Percentiles rank a stretch among this genome's conserved stretches.
phyloP scores from a whole-genome alignment of 1,140 invertebrate genomes.

The Drosophila triauraria region DNA sequence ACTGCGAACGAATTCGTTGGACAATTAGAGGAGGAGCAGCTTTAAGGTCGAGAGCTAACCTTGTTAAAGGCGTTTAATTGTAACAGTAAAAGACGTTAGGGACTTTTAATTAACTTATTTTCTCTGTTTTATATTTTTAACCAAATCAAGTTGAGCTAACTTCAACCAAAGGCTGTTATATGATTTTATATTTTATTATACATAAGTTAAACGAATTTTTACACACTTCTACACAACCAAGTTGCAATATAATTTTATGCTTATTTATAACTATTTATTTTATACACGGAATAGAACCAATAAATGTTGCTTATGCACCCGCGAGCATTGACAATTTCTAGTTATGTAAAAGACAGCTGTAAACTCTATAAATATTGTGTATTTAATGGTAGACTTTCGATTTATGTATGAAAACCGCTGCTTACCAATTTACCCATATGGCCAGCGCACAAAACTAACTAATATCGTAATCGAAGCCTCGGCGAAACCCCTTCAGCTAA shows the following conservation, averaged over 20 bases:
- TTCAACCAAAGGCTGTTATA: constrained; percentile 78
- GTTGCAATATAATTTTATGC: constrained; percentile 75
- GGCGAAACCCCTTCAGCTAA: constrained; percentile 39
- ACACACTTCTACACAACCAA: constrained; percentile 22
- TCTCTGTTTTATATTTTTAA: constrained; percentile 55
- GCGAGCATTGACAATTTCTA: constrained; percentile 68
- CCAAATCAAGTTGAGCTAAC: constrained; percentile 58
- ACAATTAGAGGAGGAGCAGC: constrained; percentile 57
- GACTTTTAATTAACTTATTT: constrained; percentile 29
- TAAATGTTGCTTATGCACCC: constrained; percentile 54
- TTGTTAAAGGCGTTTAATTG: constrained; percentile 52
- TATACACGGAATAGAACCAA: constrained; percentile 46
- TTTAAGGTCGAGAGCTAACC: constrained; percentile 1
- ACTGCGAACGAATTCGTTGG: constrained; percentile 70
- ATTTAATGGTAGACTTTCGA: constrained; percentile 29
- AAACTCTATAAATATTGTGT: constrained; percentile 46
- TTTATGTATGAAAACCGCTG: constrained; percentile 44
- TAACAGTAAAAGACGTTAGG: constrained; percentile 24
- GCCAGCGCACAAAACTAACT: constrained; percentile 56
- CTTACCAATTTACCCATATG: constrained; percentile 19
- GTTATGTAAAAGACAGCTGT: constrained; percentile 43
- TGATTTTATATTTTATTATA: constrained; percentile 65
- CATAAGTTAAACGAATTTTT: constrained; percentile 50
- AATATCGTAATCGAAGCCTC: constrained; percentile 32
- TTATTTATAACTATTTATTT: constrained; percentile 68